Conservation (phyloP, 2,113 vertebrate genomes). For the Callocephalon fimbriatum region DNA sequence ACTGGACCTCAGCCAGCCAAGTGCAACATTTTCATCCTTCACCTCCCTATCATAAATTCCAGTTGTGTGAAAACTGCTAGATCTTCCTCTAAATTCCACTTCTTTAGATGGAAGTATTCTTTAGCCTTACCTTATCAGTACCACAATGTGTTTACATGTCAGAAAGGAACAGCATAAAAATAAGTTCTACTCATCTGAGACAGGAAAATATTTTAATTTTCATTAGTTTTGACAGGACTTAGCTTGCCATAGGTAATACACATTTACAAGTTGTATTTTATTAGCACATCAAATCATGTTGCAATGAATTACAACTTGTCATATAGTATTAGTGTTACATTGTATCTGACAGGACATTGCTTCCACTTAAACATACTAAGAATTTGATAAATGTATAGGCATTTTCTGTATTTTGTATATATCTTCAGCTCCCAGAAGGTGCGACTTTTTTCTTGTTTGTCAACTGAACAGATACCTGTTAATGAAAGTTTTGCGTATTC, state of each 20-base stretch:
- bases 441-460: accelerated
- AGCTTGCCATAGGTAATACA: slow-evolving; percentile 46
- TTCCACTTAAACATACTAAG: neutral
- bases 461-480: neutral
- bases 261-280: slow-evolving; percentile 44
- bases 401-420: neutral
- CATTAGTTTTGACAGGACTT: slow-evolving; percentile 56
- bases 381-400: neutral
- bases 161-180: neutral
- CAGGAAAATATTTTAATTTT: slow-evolving; percentile 38
- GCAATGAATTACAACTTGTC: slow-evolving; percentile 23
- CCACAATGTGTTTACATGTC: neutral
- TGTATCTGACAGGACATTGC: neutral
- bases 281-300: neutral
- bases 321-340: neutral
- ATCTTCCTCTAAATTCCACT: neutral
- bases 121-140: neutral
- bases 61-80: neutral
- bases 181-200: slow-evolving; percentile 6
- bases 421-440: neutral
- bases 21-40: neutral
- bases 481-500: neutral
- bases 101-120: neutral
- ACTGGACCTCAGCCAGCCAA: neutral
- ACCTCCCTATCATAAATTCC: neutral